Evolutionary conservation across 2,888 invertebrate genomes (phyloP).

Genomic region (Zaprionus bogoriensis): DNA sequence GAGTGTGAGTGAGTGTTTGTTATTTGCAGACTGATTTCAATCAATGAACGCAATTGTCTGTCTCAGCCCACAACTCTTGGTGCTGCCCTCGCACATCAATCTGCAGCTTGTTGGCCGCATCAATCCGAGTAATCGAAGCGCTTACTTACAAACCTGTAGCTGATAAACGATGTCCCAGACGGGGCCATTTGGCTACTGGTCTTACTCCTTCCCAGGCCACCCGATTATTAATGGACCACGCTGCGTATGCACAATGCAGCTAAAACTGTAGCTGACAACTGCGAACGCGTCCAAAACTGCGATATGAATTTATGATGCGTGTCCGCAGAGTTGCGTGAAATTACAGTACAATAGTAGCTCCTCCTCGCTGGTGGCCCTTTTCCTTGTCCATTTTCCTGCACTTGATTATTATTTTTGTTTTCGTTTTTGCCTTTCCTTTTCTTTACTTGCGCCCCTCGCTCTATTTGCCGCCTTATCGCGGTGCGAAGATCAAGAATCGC

Average conservation of each 20-base stretch:
- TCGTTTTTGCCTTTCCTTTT: neutral
- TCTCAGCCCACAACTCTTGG: neutral
- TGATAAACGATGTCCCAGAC: conserved; percentile 53
- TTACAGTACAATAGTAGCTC: conserved; percentile 56
- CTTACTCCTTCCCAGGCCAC: neutral
- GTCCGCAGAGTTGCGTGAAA: conserved; percentile 70
- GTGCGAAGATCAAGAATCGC: conserved; percentile 40
- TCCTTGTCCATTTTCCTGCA: neutral
- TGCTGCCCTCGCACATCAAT: conserved; percentile 55
- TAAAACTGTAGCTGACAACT: neutral
- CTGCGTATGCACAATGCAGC: conserved; percentile 30
- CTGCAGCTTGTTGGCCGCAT: conserved; percentile 55
- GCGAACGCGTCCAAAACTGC: no score
- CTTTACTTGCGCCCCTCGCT: neutral
- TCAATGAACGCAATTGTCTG: conserved; percentile 47
- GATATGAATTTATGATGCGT: conserved; percentile 58
- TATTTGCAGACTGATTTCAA: conserved; percentile 67
- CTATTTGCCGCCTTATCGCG: conserved; percentile 38
- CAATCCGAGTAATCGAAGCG: conserved; percentile 13
- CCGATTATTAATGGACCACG: conserved; percentile 14
- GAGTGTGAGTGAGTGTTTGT: conserved; percentile 18
- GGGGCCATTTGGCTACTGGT: conserved; percentile 34
- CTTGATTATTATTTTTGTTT: conserved; percentile 1
- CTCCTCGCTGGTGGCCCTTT: conserved; percentile 7
- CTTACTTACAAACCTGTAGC: conserved; percentile 4